Evolutionary conservation across 2,888 invertebrate species (phyloP).

Genomic region (Hirudinaria manillensis): DNA sequence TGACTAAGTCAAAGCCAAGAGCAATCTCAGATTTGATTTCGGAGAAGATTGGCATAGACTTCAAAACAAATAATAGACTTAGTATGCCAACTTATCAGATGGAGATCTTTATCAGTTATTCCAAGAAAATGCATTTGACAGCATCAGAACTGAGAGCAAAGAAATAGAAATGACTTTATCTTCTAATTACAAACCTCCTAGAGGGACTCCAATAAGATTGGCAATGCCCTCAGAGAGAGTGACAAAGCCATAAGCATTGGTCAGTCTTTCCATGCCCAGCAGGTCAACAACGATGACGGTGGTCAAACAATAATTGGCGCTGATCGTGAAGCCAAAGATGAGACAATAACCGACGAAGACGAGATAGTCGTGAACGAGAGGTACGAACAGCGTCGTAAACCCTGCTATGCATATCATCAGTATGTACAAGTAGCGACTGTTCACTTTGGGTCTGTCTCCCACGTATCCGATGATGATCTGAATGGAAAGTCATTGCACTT

Average conservation of each 20-base stretch:
- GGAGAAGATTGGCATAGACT: too few species aligned
- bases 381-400: slow-evolving; percentile 45
- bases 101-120: too few species aligned
- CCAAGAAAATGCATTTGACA: too few species aligned
- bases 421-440: slow-evolving; percentile 75
- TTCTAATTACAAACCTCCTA: slow-evolving; percentile 65
- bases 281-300: slow-evolving; percentile 83
- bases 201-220: slow-evolving; percentile 79
- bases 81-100: too few species aligned
- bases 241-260: slow-evolving; percentile 81
- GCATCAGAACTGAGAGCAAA: too few species aligned
- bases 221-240: slow-evolving; percentile 81
- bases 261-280: slow-evolving; percentile 79
- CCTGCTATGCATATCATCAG: slow-evolving; percentile 63
- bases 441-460: slow-evolving; percentile 75
- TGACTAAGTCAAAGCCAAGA: too few species aligned
- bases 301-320: slow-evolving; percentile 84
- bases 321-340: slow-evolving; percentile 78
- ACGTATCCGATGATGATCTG: slow-evolving; percentile 70
- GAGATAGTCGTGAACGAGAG: slow-evolving; percentile 43
- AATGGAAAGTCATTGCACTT: slow-evolving; percentile 2
- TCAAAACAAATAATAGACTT: too few species aligned
- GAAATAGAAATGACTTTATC: too few species aligned
- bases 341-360: slow-evolving; percentile 42
- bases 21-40: too few species aligned